Evolutionary conservation across 2,113 vertebrate genomes (phyloP).

Genomic region (Paratilapia polleni): DNA sequence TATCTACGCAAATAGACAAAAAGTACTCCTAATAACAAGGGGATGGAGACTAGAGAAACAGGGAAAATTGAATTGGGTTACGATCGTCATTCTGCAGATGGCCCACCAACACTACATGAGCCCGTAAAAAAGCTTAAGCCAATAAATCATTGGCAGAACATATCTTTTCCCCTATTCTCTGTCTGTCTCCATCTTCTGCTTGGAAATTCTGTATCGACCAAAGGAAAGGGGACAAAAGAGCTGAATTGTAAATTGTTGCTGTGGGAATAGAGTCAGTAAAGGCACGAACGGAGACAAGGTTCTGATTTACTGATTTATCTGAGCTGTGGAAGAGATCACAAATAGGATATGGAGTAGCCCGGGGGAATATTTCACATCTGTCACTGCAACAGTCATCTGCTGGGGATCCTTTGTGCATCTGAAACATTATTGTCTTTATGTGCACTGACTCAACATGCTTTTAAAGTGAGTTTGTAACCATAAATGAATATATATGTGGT

Average conservation of each 20-base stretch:
- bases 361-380: constrained; percentile 15
- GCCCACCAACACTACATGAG: constrained; percentile 25
- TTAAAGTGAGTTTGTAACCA: background rate
- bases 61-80: constrained; percentile 11
- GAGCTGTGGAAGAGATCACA: constrained; percentile 27
- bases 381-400: background rate
- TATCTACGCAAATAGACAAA: constrained; percentile 14
- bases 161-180: background rate
- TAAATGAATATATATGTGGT: background rate
- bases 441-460: background rate
- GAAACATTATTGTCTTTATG: background rate
- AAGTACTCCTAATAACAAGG: constrained; percentile 7
- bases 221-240: background rate
- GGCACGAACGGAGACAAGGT: constrained; percentile 30
- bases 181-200: constrained; percentile 12
- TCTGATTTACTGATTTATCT: constrained; percentile 53
- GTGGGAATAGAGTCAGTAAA: constrained; percentile 46
- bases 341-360: background rate
- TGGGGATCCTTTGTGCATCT: constrained; percentile 6
- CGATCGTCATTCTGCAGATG: background rate
- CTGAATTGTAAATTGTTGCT: constrained; percentile 5
- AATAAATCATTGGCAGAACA: constrained; percentile 40
- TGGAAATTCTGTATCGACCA: constrained; percentile 23
- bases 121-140: constrained; percentile 28
- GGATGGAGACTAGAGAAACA: background rate